Percentiles rank a stretch among this genome's conserved stretches.
Evolutionary conservation across 2,888 invertebrate species (phyloP).

Genomic region (Agrotis puta): DNA sequence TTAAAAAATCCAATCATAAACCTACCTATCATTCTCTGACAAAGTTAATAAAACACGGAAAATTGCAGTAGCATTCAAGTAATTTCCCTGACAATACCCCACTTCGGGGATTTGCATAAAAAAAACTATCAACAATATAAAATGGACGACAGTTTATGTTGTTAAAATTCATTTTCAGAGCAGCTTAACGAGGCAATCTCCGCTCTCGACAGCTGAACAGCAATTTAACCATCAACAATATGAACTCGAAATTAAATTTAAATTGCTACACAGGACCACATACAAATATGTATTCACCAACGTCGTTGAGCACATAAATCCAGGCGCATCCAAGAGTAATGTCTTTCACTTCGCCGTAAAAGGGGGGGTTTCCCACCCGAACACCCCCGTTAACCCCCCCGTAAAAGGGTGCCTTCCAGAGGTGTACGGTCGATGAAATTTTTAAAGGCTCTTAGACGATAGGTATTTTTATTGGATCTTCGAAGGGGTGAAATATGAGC

Average conservation of each 20-base stretch:
- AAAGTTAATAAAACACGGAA: no score
- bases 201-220: slow-evolving; percentile 5
- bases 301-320: slow-evolving; percentile 67
- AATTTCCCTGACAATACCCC: not conserved
- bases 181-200: slow-evolving; percentile 25
- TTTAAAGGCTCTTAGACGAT: slow-evolving; percentile 80
- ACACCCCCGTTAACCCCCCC: slow-evolving; percentile 10
- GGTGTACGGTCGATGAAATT: slow-evolving; percentile 79
- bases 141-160: slow-evolving; percentile 3
- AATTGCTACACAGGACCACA: slow-evolving; percentile 49
- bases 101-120: not conserved
- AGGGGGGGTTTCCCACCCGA: slow-evolving; percentile 48
- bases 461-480: slow-evolving; percentile 79
- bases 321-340: slow-evolving; percentile 76
- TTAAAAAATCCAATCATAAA: no score
- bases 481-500: slow-evolving; percentile 60
- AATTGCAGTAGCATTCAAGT: not conserved
- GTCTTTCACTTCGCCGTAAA: slow-evolving; percentile 72
- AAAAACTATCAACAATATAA: slow-evolving; percentile 39
- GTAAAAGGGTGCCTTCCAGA: slow-evolving; percentile 64
- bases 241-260: slow-evolving; percentile 45
- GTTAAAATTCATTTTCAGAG: slow-evolving; percentile 26
- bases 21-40: no score
- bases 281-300: slow-evolving; percentile 65
- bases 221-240: slow-evolving; percentile 38